Percentiles rank a stretch among this genome's conserved stretches.
Evolutionary conservation across 1,140 invertebrate genomes (phyloP).

Genomic region (Scaptomyza hsui): DNA sequence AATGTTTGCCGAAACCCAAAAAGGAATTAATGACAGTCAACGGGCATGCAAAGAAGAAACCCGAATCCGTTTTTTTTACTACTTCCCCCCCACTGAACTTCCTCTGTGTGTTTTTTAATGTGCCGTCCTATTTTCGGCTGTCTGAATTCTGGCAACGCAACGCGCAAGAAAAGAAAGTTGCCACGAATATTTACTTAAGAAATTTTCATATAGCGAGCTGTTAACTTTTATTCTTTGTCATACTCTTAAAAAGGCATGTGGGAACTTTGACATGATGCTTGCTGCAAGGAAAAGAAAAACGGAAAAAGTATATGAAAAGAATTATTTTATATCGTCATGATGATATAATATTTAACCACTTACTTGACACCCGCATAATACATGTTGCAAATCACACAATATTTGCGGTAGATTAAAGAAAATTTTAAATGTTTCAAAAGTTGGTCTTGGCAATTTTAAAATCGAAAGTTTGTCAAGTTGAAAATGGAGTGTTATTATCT

Average conservation of each 20-base stretch:
- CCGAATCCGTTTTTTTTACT: conserved; percentile 33
- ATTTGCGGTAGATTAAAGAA: neutral
- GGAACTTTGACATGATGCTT: conserved; percentile 1
- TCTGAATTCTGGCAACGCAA: conserved; percentile 22
- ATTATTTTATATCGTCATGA: neutral
- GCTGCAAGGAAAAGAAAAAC: neutral
- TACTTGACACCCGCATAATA: neutral
- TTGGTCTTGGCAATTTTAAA: no score
- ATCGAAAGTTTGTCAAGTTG: neutral
- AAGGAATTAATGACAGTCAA: conserved; percentile 79
- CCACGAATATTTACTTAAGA: conserved; percentile 62
- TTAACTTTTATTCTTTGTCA: conserved; percentile 50
- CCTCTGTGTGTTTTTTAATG: conserved; percentile 16
- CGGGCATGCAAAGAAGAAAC: conserved; percentile 38
- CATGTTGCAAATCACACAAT: neutral
- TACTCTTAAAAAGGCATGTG: conserved; percentile 6
- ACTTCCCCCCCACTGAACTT: conserved; percentile 4
- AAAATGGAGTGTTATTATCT: neutral
- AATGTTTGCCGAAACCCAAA: conserved; percentile 72
- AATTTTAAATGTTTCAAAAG: neutral
- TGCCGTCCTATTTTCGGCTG: conserved; percentile 21
- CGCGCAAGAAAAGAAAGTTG: conserved; percentile 54
- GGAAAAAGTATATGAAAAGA: neutral
- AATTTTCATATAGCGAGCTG: conserved; percentile 43
- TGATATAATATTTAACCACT: neutral